Evolutionary conservation across 2,888 invertebrate species (phyloP), one percentile per base, ranked within the genome.

Genomic region (Nasonovia ribisnigri): DNA sequence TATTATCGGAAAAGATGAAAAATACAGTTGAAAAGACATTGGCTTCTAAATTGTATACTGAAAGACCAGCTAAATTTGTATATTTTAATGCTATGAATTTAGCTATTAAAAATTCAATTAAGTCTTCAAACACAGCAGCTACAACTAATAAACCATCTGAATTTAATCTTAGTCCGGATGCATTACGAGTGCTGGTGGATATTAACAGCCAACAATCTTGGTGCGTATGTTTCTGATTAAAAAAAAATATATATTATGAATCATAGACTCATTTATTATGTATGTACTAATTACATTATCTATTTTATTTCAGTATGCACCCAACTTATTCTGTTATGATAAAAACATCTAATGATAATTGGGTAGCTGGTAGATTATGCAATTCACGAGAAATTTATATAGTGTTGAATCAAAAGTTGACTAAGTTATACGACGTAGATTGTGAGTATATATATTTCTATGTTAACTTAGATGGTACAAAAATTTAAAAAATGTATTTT

Each of bases 341-440:
- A 51, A 93, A 93, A 93, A 93, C 90, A 42, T 86, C 90, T 6
- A 93, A 90, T 54, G 93, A 93, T 60, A 93, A 86, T 86, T 93
- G 93, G 93, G 84, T 93, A 86, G 93, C 93, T 57, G 60, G 93
- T 67, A 90, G 90, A 60, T 67, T 93, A 51, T 93, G 93, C 24
- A 93, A 90, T 93, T 93, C 93, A 42, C 89, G 93, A 8, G 93
- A 93, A 93, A 93, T 93, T 48, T 93, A 93, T 90, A 90, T 93
- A n/a, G 93, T 93, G 24, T 10, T 93, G 51, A 93, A 93, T 90
- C 93, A 93, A 86, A 93, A 93, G 67, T 93, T 93, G 24, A 93
- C 93, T 1, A 93, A 93, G 84, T 60, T 93, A 48, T 60, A 86
- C 24, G 93, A 93, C 24, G 93, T 93, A 26, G 93, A 93, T 60